phyloP scores from a whole-genome alignment of 1,140 invertebrate species.

The Ostrea edulis region DNA sequence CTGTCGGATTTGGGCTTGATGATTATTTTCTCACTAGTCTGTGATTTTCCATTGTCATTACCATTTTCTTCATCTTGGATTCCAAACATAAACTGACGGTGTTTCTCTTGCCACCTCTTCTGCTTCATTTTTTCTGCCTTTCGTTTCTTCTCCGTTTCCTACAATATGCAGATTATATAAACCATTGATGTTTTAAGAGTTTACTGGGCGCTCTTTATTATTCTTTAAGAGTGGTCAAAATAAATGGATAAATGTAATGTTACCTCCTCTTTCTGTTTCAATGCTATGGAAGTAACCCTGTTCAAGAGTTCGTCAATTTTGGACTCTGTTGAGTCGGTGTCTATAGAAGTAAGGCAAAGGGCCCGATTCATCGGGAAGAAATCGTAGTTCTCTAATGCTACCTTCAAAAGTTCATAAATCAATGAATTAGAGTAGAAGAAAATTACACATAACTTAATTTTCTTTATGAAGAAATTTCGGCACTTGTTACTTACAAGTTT shows the following conservation, averaged over 20 bases:
- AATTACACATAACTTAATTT: neutral
- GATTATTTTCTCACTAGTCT: conserved; percentile 34
- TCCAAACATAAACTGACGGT: conserved; percentile 72
- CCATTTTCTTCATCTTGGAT: conserved; percentile 62
- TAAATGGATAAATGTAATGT: conserved; percentile 19
- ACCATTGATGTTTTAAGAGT: neutral
- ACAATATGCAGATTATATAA: conserved; percentile 34
- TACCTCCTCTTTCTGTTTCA: conserved; percentile 77
- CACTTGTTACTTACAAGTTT: conserved; percentile 66
- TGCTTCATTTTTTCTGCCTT: conserved; percentile 76
- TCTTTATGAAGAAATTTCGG: neutral
- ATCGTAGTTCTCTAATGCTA: conserved; percentile 76
- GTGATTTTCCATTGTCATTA: conserved; percentile 53
- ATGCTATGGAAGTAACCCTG: conserved; percentile 74
- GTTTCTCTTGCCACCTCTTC: conserved; percentile 76
- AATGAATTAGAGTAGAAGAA: neutral
- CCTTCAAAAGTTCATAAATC: conserved; percentile 57
- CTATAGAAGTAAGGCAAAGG: conserved; percentile 74
- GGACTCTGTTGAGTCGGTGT: conserved; percentile 76
- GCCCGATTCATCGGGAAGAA: conserved; percentile 79
- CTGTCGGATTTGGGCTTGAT: conserved; percentile 41
- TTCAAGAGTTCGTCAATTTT: conserved; percentile 77
- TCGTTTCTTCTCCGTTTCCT: conserved; percentile 77
- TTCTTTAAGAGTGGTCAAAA: neutral
- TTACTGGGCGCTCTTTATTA: neutral